Base-by-base conservation (phyloP, 2,888 invertebrate species). In the Machimus atricapillus region DNA sequence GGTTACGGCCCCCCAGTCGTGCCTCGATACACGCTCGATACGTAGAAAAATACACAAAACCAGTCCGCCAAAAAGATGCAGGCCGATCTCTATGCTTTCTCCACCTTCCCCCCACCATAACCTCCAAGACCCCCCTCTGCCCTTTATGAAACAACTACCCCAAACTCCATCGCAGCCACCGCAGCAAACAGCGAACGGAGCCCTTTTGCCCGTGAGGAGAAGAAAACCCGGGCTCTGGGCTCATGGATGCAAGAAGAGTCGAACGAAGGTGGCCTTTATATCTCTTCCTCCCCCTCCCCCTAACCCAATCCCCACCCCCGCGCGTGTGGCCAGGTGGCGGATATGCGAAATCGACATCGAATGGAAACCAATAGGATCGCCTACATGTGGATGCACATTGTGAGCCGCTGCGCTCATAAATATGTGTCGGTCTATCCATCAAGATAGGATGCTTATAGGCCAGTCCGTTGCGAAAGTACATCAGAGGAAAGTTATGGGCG, bases 21-120 rank as follows among this genome's bases (percentile, higher is more conserved):
- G 27, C 82, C 34, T 85, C 86, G 78, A 83, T 85, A 88, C 85
- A 87, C 85, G 85, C 79, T 73, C 46, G 79, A 79, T 52, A 85
- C 52, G 83, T 78, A 85, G 87, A 66, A 87, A 87, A 88, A 88
- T 85, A 88, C 83, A 88, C 88, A 88, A 88, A 88, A 88, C 86
- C 66, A n/a, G 52, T 81, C 81, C 81, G 85, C 88, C 88, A 86
- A 88, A 88, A 88, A 88, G 88, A 88, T 88, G 88, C 87, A 83
- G 77, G 86, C 73, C 87, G 85, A 66, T 66, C 66, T 83, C 82
- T 58, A 37, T 78, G 83, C 83, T 34, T 34, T 7, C 7, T 34
- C 4, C 77, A 46, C 86, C 83, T 7, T 8, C 56, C 7, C 19
- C 16, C 7, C 8, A 8, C 4, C 0, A 1, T n/a, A n/a, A n/a